phyloP scores from a whole-genome alignment of 2,888 invertebrate genomes.

The Scaptomyza caliginosa region DNA sequence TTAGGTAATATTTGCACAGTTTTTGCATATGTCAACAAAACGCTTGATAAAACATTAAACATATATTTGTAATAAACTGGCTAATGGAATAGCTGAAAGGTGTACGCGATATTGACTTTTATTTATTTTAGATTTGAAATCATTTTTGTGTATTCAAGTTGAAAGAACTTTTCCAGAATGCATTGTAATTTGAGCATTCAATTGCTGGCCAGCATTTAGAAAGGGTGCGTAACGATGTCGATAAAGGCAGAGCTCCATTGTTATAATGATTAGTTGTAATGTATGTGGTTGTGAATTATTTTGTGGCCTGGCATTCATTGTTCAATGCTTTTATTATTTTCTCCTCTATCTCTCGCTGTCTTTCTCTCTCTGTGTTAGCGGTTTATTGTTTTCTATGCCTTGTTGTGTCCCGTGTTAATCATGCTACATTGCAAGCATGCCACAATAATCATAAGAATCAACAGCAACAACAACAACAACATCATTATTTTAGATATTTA shows the following conservation, averaged over 20 bases:
- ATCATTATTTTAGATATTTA: conserved; percentile 74
- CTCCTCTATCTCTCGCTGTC: neutral
- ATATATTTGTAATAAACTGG: neutral
- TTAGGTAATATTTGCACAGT: conserved; percentile 1
- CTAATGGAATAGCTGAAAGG: neutral
- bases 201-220: conserved; percentile 7
- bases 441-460: conserved; percentile 68
- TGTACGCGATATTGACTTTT: neutral
- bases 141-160: neutral
- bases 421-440: conserved; percentile 68
- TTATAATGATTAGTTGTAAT: conserved; percentile 70
- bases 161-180: neutral
- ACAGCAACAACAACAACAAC: conserved; percentile 54
- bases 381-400: conserved; percentile 50
- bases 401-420: conserved; percentile 58
- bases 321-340: conserved; percentile 64
- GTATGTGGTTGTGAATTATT: conserved; percentile 45
- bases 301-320: conserved; percentile 42
- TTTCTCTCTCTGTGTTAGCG: conserved; percentile 9
- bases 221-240: conserved; percentile 32
- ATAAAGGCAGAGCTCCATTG: conserved; percentile 46
- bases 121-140: neutral
- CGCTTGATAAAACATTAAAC: neutral
- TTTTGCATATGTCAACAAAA: conserved; percentile 4
- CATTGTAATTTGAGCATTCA: conserved; percentile 50